Base-by-base conservation (phyloP, 2,113 vertebrate genomes). In the Gambusia holbrooki region DNA sequence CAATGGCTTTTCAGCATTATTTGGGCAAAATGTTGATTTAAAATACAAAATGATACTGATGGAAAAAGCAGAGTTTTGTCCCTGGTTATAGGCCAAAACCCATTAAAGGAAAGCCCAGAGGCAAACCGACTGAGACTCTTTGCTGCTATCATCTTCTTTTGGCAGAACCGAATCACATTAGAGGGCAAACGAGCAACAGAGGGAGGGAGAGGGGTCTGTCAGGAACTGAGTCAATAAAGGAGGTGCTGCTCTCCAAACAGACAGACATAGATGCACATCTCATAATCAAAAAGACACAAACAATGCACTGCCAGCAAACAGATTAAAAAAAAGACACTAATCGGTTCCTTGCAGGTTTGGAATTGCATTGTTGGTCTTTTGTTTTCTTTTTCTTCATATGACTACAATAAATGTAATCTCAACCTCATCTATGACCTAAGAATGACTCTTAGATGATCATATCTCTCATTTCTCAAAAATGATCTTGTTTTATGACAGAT, bases 211-310 rank as follows among this genome's bases (percentile, higher is more conserved):
- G 35, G 40, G 48, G 29, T 77, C 87, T 83, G 77, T 80, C 76
- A 82, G 68, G 63, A 76, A 67, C 48, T 66, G 71, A 84, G 85
- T 89, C 87, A 89, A 90, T 87, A 90, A 86, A 84, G 76, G 79
- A 87, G 80, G 68, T 74, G 74, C 74, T 77, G 58, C 69, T 80
- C 71, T 85, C 64, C 75, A 88, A 91, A 84, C 65, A 78, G 85
- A 83, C 87, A 85, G 82, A 76, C 82, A 84, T 81, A 89, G 78
- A 62, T 83, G 72, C 89, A 81, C 69, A 51, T 85, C 75, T 84
- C 73, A 79, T 87, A 78, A 90, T 89, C 73, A 88, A 83, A 86
- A 68, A 81, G 70, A 85, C 73, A 17, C 69, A 48, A 25, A 62
- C 58, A 69, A 80, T 17, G 27, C 14, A 67, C 35, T 68, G 74